A percentile compares a stretch with the other conserved stretches of the same genome.
These are phyloP conservation scores for Archocentrus centrarchus DNA, from an alignment of 2,113 vertebrate genomes.

Conservation along the genomic window DNA sequence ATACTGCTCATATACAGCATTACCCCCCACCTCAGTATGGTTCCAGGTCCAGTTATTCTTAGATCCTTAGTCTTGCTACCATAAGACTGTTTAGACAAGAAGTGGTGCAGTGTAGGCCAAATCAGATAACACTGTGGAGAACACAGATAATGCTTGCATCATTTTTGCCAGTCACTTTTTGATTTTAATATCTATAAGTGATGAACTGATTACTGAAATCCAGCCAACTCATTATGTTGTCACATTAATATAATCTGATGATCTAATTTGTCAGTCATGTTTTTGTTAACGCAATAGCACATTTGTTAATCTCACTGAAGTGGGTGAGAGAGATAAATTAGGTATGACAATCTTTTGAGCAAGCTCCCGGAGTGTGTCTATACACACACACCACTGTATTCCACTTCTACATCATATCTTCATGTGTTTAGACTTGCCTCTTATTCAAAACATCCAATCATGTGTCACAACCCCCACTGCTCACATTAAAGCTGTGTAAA, in stretches of 20 bases:
- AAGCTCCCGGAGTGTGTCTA: background rate
- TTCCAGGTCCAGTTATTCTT: background rate
- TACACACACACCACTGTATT: background rate
- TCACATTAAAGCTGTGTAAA: conserved; percentile 37
- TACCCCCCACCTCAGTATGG: background rate
- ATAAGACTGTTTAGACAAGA: background rate
- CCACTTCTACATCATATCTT: background rate
- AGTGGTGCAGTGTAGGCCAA: background rate
- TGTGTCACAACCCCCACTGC: background rate
- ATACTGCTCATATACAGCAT: background rate
- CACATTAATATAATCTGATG: background rate
- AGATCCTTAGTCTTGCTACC: background rate
- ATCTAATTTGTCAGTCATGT: background rate
- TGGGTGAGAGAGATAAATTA: background rate
- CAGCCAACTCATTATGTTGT: background rate
- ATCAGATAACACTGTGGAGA: background rate
- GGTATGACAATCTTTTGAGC: conserved; percentile 1
- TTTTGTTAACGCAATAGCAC: background rate
- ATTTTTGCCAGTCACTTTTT: conserved; percentile 2
- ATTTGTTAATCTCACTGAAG: background rate
- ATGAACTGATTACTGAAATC: conserved; percentile 11
- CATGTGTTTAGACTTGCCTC: conserved; percentile 46
- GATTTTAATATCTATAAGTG: background rate
- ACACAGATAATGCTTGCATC: background rate
- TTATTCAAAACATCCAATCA: background rate